Percentiles rank a stretch among this genome's conserved stretches.
These are phyloP conservation scores for Chloroceryle amazona DNA, from an alignment of 2,797 vertebrate genomes.

Conservation along the genomic window DNA sequence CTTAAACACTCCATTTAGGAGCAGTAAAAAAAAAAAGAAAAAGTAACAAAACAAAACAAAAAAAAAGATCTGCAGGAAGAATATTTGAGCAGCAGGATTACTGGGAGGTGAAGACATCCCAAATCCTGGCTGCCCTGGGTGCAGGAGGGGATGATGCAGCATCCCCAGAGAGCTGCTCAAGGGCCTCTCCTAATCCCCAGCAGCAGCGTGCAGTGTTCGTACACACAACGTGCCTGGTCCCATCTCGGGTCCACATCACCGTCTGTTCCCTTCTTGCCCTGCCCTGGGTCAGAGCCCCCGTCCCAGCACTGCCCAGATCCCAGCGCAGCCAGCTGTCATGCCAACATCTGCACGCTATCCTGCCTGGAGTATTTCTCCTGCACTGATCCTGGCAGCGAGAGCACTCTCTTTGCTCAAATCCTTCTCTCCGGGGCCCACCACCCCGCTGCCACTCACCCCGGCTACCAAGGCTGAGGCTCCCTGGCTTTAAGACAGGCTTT, in stretches of 20 bases:
- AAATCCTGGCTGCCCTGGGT: not conserved
- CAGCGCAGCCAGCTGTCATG: not conserved
- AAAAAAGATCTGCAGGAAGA: constrained; percentile 22
- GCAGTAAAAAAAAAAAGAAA: not conserved
- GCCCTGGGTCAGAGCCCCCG: not conserved
- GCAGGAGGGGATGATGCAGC: not conserved
- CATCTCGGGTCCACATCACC: not conserved
- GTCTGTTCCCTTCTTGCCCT: not conserved
- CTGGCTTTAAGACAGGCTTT: not conserved
- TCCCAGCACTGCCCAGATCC: not conserved
- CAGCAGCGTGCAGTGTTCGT: not conserved
- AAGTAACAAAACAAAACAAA: not conserved
- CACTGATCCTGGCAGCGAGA: not conserved
- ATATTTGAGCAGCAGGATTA: constrained; percentile 39
- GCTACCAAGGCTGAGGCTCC: not conserved
- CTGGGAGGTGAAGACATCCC: not conserved
- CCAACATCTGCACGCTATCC: rapidly evolving
- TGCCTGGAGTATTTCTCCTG: not conserved
- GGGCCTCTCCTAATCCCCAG: not conserved
- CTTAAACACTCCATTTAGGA: constrained; percentile 65
- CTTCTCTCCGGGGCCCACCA: not conserved
- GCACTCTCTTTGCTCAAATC: not conserved
- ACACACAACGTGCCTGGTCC: not conserved
- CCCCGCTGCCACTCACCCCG: not conserved
- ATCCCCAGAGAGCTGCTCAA: not conserved